Percentiles rank a stretch among this genome's conserved stretches.
These are phyloP conservation scores for Matsumyia berberina DNA, from an alignment of 2,888 invertebrate species.

Conservation along the genomic window DNA sequence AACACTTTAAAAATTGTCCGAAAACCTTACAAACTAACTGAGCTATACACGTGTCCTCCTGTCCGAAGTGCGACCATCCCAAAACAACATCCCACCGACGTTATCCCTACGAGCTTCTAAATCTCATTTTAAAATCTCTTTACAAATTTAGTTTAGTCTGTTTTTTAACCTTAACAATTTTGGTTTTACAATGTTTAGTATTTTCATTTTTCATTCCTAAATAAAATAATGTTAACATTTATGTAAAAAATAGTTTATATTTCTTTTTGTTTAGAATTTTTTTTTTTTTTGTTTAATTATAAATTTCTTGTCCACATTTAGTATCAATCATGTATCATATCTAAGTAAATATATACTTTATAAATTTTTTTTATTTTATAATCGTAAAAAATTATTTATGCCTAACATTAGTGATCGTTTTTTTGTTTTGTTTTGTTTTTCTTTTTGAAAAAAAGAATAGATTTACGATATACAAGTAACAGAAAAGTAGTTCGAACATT, in stretches of 20 bases:
- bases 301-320: slow-evolving; percentile 40
- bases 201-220: slow-evolving; percentile 22
- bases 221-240: slow-evolving; percentile 60
- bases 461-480: slow-evolving; percentile 17
- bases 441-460: slow-evolving; percentile 23
- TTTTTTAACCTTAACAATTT: slow-evolving; percentile 30
- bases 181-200: slow-evolving; percentile 37
- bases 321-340: slow-evolving; percentile 54
- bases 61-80: no score
- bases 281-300: slow-evolving; percentile 13
- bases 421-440: slow-evolving; percentile 14
- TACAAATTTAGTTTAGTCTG: slow-evolving; percentile 19
- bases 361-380: slow-evolving; percentile 36
- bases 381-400: slow-evolving; percentile 64
- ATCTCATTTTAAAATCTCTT: slow-evolving; percentile 11
- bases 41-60: no score
- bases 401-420: slow-evolving; percentile 54
- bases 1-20: no score
- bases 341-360: slow-evolving; percentile 41
- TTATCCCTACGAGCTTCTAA: neutral
- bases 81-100: no score
- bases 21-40: no score
- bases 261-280: slow-evolving; percentile 10
- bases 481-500: slow-evolving; percentile 31
- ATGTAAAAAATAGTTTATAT: slow-evolving; percentile 57